Evolutionary conservation across 2,888 invertebrate genomes (phyloP).

Genomic region (Strigamia transsilvanica): DNA sequence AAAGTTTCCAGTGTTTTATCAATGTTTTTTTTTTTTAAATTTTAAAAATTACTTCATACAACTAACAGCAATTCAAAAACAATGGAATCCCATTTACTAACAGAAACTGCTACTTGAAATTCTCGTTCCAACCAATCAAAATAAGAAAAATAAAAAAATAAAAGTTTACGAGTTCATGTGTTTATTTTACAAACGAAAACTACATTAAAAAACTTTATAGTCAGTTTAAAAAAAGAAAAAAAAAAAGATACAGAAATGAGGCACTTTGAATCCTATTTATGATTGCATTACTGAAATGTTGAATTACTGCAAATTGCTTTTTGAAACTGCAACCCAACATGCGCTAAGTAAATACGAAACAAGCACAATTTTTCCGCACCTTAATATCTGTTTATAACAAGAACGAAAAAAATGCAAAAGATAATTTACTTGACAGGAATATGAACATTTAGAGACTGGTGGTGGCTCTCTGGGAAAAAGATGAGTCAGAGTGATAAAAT

Average conservation of each 20-base stretch:
- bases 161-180: background rate
- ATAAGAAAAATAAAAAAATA: background rate
- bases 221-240: no score
- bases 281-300: background rate
- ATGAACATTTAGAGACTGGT: slow-evolving; percentile 2
- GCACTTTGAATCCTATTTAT: background rate
- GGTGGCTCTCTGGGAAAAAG: slow-evolving; percentile 14
- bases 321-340: background rate
- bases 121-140: background rate
- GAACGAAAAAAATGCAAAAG: background rate
- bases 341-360: background rate
- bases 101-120: background rate
- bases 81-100: slow-evolving; percentile 1
- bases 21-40: background rate
- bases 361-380: background rate
- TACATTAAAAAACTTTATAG: background rate
- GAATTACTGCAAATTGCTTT: slow-evolving; percentile 15
- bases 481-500: slow-evolving; percentile 15
- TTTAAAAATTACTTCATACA: background rate
- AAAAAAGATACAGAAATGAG: no score
- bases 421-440: slow-evolving; percentile 14
- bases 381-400: background rate
- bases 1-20: slow-evolving; percentile 1
- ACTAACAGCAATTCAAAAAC: background rate
- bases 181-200: background rate